These are phyloP conservation scores for Pogonomyrmex californicus DNA, from an alignment of 1,140 invertebrate species.

Conservation along the genomic window DNA sequence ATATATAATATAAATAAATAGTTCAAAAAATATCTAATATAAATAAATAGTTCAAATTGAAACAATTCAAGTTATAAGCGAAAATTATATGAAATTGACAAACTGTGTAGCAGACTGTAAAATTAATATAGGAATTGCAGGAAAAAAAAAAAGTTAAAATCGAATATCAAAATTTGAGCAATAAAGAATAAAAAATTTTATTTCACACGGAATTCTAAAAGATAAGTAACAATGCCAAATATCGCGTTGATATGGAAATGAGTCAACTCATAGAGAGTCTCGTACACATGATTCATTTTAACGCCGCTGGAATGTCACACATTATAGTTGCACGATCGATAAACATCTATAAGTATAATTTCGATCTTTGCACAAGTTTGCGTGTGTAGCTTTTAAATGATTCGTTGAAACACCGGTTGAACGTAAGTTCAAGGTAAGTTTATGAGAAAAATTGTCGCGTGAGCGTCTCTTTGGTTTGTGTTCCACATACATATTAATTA, in stretches of 20 bases:
- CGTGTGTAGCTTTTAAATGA: constrained; percentile 14
- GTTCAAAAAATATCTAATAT: neutral
- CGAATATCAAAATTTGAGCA: neutral
- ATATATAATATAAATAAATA: neutral
- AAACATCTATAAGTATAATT: constrained; percentile 7
- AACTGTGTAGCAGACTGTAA: neutral
- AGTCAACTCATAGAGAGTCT: neutral
- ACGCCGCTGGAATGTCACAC: neutral
- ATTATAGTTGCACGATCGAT: constrained; percentile 24
- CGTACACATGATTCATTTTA: constrained; percentile 20
- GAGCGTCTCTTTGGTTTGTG: neutral
- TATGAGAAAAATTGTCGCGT: neutral
- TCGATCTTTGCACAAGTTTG: constrained; percentile 1
- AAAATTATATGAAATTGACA: neutral
- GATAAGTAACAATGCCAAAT: constrained; percentile 4
- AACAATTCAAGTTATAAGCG: neutral
- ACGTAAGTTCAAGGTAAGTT: constrained; percentile 20
- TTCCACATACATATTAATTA: neutral
- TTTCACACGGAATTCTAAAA: neutral
- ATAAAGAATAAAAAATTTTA: neutral
- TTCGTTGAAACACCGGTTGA: constrained; percentile 14
- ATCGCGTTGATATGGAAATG: constrained; percentile 10
- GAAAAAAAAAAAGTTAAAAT: neutral
- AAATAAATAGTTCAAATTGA: neutral
- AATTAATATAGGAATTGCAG: neutral